A percentile compares a stretch with the other conserved stretches of the same genome.
phyloP scores from a whole-genome alignment of 2,888 invertebrate species.

The Dolichomitus sp. region DNA sequence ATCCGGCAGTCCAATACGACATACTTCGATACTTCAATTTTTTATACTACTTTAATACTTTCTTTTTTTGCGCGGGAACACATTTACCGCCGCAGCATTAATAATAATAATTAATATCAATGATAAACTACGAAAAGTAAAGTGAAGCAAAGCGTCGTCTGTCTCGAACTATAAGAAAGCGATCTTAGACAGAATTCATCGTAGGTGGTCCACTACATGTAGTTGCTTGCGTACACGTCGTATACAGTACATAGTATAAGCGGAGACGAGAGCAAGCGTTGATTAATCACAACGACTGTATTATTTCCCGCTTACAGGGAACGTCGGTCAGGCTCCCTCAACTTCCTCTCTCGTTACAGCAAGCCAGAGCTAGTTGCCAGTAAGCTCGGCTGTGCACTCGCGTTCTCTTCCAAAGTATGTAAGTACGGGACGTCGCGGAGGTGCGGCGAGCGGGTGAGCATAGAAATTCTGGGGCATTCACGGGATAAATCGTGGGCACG shows the following conservation, averaged over 20 bases:
- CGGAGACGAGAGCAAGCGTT: conserved; percentile 70
- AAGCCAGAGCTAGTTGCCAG: conserved; percentile 14
- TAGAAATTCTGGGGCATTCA: conserved; percentile 79
- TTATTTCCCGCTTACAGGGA: conserved; percentile 82
- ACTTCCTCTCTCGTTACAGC: conserved; percentile 35
- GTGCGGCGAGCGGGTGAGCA: conserved; percentile 38
- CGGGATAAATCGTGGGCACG: conserved; percentile 80
- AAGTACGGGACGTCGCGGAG: conserved; percentile 27
- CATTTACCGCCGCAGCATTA: too few species aligned
- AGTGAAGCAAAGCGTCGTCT: neutral
- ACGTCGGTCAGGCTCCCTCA: conserved; percentile 54
- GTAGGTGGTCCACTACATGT: conserved; percentile 67
- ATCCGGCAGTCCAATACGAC: too few species aligned
- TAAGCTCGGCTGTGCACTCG: conserved; percentile 8
- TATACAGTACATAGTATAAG: conserved; percentile 33
- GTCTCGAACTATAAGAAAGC: conserved; percentile 22
- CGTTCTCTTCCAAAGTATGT: conserved; percentile 49
- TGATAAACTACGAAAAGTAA: conserved; percentile 17
- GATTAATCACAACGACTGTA: conserved; percentile 85
- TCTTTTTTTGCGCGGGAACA: too few species aligned
- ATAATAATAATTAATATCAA: neutral
- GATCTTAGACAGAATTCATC: conserved; percentile 51
- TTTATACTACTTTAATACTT: too few species aligned
- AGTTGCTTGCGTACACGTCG: conserved; percentile 44
- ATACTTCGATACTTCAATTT: too few species aligned